Base-by-base conservation (phyloP, 2,797 vertebrate species). In the Gorsachius magnificus region DNA sequence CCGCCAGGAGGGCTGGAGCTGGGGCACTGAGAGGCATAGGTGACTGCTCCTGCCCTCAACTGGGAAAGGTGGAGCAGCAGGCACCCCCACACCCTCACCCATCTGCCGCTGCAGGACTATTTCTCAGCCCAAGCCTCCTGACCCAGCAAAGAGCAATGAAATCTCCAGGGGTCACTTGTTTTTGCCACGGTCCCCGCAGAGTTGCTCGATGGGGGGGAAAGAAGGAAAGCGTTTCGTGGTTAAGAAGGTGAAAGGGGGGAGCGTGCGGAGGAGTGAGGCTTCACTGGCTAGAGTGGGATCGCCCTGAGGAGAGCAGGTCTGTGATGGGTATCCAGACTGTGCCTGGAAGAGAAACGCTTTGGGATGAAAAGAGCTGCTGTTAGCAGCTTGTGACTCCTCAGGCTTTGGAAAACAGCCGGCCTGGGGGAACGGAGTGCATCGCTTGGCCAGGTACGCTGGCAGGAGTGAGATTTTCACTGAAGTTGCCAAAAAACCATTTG, bases 181-280 rank as follows among this genome's bases (percentile, higher is more conserved):
- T 81, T 57, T 78, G n/a, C 22, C 50, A 11, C 3, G 3, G 46
- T 77, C 48, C 18, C 29, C 36, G 19, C 5, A 41, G 24, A 58
- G 24, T 35, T 81, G 69, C 53, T 48, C 4, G 1, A 2, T 5
- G 26, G 2, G 6, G 6, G 14, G 11, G 17, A 45, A 29, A 61
- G 58, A 56, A 66, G 21, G 36, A 43, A 74, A 87, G 26, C 0
- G 0, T 57, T 87, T 43, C 29, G 22, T 28, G 9, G 20, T 13
- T 48, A 38, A 77, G 35, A 45, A 41, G 9, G 48, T n/a, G 33
- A 68, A 16, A 58, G 12, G 7, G 7, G 25, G 28, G 17, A 46
- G 10, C 3, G 2, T 38, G 56, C 0, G 0, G 50, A 68, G 26
- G 24, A 77, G 12, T 0, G 2, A 57, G 28, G 41, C 58, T 76